Percentiles rank a stretch among this genome's conserved stretches.
Evolutionary conservation across 2,888 invertebrate species (phyloP).

Genomic region (Callyntrura sp.): DNA sequence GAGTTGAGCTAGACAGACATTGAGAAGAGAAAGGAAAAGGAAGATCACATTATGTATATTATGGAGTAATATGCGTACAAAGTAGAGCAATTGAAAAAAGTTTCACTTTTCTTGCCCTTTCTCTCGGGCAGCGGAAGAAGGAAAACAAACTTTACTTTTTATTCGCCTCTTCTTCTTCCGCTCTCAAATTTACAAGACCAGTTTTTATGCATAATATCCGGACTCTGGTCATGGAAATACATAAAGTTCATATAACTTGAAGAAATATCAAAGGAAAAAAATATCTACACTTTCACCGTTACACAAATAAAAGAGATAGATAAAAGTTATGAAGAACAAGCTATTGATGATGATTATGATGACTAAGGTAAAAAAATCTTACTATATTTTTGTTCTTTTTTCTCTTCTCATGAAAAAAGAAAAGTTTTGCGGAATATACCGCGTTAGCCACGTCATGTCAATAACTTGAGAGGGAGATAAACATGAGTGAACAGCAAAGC

Average conservation of each 20-base stretch:
- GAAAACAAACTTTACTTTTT: not conserved
- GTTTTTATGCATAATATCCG: conserved; percentile 33
- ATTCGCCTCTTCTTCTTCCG: conserved; percentile 11
- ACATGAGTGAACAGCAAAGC: not conserved
- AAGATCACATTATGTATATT: conserved; percentile 50
- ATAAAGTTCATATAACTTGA: not conserved
- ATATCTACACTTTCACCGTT: conserved; percentile 6
- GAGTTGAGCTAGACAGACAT: not conserved
- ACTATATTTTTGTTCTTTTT: conserved; percentile 27
- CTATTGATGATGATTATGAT: conserved; percentile 25
- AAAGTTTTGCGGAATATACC: not conserved
- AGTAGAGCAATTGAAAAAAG: conserved; percentile 44
- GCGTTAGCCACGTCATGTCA: conserved; percentile 8
- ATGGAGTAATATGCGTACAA: conserved; percentile 44
- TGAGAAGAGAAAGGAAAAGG: conserved; percentile 7
- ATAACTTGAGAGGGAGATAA: conserved; percentile 49
- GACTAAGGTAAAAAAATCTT: conserved; percentile 14
- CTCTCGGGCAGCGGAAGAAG: conserved; percentile 4
- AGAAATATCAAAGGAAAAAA: not conserved
- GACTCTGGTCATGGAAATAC: conserved; percentile 2
- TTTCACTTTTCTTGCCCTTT: not conserved
- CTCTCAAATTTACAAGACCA: not conserved
- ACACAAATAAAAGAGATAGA: conserved; percentile 17
- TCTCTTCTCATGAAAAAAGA: conserved; percentile 9
- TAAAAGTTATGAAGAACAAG: conserved; percentile 46